Evolutionary conservation across 2,113 vertebrate genomes (phyloP), one percentile per base, ranked within the genome.

Genomic region (Rallus limicola): DNA sequence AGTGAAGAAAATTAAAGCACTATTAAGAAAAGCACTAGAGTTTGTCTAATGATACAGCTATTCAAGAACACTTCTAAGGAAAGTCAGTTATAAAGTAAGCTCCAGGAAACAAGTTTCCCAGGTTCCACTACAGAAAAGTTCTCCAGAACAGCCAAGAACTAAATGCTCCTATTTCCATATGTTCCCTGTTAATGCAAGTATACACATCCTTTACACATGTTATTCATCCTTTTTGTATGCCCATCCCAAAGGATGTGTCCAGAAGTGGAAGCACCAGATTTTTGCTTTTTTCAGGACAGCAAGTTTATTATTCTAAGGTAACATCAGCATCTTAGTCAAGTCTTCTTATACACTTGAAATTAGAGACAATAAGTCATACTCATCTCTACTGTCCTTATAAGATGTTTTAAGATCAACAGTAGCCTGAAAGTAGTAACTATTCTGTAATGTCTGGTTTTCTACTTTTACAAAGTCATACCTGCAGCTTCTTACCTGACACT

Each of bases 401-500:
- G 11, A 46, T 4, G 7, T 50, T 87, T 34, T 28, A 85, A 46
- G 10, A 77, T 16, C 28, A 89, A 6, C 1, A 80, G 16, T 10
- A 69, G 21, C 16, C 58, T 56, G 52, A 52, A 77, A 75, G n/a
- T 2, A 1, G 17, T 17, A 82, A 9, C 9, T 53, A 18, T 63
- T 36, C 10, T 10, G 0, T 13, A 70, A 52, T 11, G 31, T 18
- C 62, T 1, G 4, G 15, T 23, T n/a, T 33, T 33, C 31, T 36
- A 46, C 13, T 69, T 86, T 18, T 6, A 82, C 29, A 65, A 81
- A 84, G 10, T 2, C 2, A 0, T 36, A 80, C 5, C 13, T 38
- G n/a, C 26, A 36, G 52, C 33, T 92, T 82, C 97, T 96, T 70
- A 99, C 99, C 99, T 97, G 99, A 99, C 55, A 97, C 98, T 17